Evolutionary conservation across 2,113 vertebrate genomes (phyloP).

Genomic region (Poecilia latipinna): DNA sequence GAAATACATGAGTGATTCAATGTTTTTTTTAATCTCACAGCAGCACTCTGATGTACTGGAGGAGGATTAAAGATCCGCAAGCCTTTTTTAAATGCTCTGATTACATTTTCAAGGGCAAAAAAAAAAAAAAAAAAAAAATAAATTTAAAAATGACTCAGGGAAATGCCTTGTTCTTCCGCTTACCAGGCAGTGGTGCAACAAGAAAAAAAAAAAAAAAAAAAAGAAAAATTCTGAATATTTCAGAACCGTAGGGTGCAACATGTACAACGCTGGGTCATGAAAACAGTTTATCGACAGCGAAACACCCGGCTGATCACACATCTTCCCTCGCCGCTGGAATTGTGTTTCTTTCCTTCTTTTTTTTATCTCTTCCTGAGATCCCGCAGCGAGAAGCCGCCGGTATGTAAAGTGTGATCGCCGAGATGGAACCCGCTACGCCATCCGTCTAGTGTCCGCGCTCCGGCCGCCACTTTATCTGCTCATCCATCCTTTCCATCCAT

Average conservation of each 20-base stretch:
- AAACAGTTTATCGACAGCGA: slow-evolving; percentile 34
- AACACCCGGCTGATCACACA: slow-evolving; percentile 36
- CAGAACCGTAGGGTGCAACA: slow-evolving; percentile 31
- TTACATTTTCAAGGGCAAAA: slow-evolving; percentile 67
- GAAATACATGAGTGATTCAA: slow-evolving; percentile 39
- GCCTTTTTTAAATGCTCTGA: slow-evolving; percentile 58
- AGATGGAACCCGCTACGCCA: slow-evolving; percentile 18
- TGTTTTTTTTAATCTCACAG: slow-evolving; percentile 25
- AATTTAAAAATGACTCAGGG: slow-evolving; percentile 52
- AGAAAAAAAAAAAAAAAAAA: too few species aligned
- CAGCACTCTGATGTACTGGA: slow-evolving; percentile 40
- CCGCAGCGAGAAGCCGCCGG: slow-evolving; percentile 33
- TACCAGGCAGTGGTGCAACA: neutral
- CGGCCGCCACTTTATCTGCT: slow-evolving; percentile 33
- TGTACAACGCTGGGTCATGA: slow-evolving; percentile 54
- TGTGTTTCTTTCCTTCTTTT: slow-evolving; percentile 40
- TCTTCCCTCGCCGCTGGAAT: slow-evolving; percentile 27
- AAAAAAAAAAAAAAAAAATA: too few species aligned
- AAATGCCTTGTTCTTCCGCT: slow-evolving; percentile 42
- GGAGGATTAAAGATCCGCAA: slow-evolving; percentile 45
- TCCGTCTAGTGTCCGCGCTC: slow-evolving; percentile 39
- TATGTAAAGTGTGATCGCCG: slow-evolving; percentile 48
- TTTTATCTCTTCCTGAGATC: slow-evolving; percentile 39
- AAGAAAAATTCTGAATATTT: slow-evolving; percentile 15
- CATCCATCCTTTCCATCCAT: slow-evolving; percentile 42